Evolutionary conservation across 1,140 invertebrate genomes (phyloP).

Genomic region (Orchestia grillus): DNA sequence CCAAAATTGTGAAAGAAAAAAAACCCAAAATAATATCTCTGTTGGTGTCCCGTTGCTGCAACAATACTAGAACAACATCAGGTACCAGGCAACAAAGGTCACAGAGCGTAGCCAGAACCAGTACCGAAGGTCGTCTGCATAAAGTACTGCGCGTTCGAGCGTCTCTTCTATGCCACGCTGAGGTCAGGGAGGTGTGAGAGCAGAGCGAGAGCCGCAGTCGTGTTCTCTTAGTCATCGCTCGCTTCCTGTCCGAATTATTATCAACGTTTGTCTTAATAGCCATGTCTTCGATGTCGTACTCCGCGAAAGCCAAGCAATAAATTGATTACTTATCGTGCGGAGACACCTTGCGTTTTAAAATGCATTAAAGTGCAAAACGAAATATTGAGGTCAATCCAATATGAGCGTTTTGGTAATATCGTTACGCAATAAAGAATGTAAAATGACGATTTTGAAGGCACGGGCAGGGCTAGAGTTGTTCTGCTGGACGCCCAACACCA

Average conservation of each 20-base stretch:
- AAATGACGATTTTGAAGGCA: too few relatives aligned
- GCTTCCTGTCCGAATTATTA: background rate
- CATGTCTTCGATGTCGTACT: background rate
- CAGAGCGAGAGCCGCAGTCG: background rate
- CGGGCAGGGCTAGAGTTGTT: background rate
- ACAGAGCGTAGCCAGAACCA: background rate
- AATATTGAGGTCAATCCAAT: background rate
- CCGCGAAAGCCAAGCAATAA: background rate
- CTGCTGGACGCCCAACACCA: background rate
- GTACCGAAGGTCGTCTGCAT: background rate
- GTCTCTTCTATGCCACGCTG: background rate
- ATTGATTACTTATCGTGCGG: background rate
- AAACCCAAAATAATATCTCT: background rate
- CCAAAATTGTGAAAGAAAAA: background rate
- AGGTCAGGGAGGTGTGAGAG: background rate
- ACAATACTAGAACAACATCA: background rate
- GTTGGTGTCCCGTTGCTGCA: background rate
- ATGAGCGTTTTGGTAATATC: background rate
- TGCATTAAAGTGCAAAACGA: background rate
- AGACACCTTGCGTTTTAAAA: background rate
- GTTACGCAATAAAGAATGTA: background rate
- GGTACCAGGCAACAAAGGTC: slow-evolving; percentile 5
- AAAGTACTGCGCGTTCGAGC: background rate
- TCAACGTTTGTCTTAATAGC: too few relatives aligned
- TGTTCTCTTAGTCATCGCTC: background rate